These are phyloP conservation scores for western clawed frog (Xenopus tropicalis) DNA, from an alignment of 2,113 vertebrate species.

Conservation along the genomic window UCB_Xtro_10.0 CM004449.2:94191001-94191500, in stretches of 20 bases:
- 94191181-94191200: neutral
- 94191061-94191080: neutral
- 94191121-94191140: neutral
- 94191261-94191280: too few relatives aligned
- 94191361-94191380: too few relatives aligned
- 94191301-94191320: too few relatives aligned
- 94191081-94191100: neutral
- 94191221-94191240: neutral
- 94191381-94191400: too few relatives aligned
- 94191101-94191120: neutral
- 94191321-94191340: too few relatives aligned
- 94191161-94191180: neutral
- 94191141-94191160: neutral
- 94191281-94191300: too few relatives aligned
- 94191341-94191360: too few relatives aligned
- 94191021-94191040: neutral
- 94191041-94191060: neutral
- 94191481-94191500: too few relatives aligned
- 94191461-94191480: neutral
- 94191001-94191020: neutral
- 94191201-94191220: neutral
- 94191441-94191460: too few relatives aligned
- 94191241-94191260: too few relatives aligned
- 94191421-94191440: too few relatives aligned
- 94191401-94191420: too few relatives aligned